Base-by-base conservation (phyloP, 2,113 vertebrate genomes). In the Caretta caretta region DNA sequence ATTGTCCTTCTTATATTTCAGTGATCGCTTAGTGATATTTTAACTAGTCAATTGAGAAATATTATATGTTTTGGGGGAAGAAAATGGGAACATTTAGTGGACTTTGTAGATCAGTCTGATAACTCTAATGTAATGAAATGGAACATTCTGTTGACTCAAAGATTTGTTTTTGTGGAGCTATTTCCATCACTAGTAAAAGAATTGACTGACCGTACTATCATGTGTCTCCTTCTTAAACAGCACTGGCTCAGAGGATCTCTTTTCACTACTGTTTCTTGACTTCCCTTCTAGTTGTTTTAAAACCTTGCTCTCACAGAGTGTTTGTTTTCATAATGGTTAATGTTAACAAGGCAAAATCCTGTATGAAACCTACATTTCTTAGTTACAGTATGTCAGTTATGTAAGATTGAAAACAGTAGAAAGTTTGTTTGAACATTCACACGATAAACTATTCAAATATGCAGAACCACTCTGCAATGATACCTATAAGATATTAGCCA, bases 1-100 rank as follows among this genome's bases (percentile, higher is more conserved):
- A 79, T 78, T 79, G 90, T 88, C 80, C 62, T 38, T 88, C 95
- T 86, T 86, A 81, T 94, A 65, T 82, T 95, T 17, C n/a, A 27
- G 10, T 22, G 65, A 79, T 86, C 31, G 11, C 38, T 1, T 10
- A 85, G 94, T 95, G 87, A 93, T 95, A 97, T 79, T 97, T 97
- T 96, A 97, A 97, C 94, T 65, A 97, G 89, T 57, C 50, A 78
- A 50, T 92, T 95, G 93, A 88, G 96, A 97, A 97, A 95, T 88
- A 78, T 25, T 80, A 10, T 72, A 92, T 49, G 38, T 75, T 96
- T 57, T 81, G 65, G 80, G 5, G 35, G 29, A 24, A 92, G 79
- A 90, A 94, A 88, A 57, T 56, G 62, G 50, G 72, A 94, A 48
- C 65, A 80, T 94, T 83, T 87, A 88, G 85, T 96, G 90, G 94